Evolutionary conservation across 2,113 vertebrate genomes (phyloP).

Genomic region (Limnothrissa miodon): DNA sequence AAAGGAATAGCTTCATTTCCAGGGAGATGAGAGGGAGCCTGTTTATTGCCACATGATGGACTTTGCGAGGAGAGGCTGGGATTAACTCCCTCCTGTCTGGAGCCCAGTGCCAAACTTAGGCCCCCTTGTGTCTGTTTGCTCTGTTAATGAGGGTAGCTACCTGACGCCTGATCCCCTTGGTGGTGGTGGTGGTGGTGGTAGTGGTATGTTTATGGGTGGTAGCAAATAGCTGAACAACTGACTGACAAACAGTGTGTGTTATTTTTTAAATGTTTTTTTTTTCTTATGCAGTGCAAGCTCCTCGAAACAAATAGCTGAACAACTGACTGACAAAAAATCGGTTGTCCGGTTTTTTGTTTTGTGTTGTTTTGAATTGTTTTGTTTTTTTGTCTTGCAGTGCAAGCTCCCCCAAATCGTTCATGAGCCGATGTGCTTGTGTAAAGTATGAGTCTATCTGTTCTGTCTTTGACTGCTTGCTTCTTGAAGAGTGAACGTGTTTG

Average conservation of each 20-base stretch:
- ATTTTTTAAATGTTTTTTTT: no score
- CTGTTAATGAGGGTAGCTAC: background rate
- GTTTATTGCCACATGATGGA: conserved; percentile 65
- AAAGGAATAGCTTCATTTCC: conserved; percentile 81
- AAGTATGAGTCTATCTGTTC: no score
- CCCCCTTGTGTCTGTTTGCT: background rate
- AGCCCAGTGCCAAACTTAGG: background rate
- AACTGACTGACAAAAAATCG: background rate
- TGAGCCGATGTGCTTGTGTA: no score
- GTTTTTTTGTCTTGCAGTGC: no score
- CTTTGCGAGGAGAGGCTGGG: conserved; percentile 44
- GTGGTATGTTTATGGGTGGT: background rate
- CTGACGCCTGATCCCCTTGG: background rate
- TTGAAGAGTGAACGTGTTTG: no score
- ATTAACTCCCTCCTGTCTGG: conserved; percentile 53
- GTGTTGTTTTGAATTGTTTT: no score
- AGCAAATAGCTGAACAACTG: background rate
- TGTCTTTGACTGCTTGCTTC: no score
- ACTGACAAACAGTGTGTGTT: background rate
- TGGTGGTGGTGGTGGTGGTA: background rate
- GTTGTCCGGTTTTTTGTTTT: no score
- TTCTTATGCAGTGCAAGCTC: no score
- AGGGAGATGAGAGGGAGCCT: conserved; percentile 68
- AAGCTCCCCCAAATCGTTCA: no score
- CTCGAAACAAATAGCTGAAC: background rate